A percentile compares a stretch with the other conserved stretches of the same genome.
These are phyloP conservation scores for Piscicola geometra DNA, from an alignment of 2,888 invertebrate genomes.

Conservation along the genomic window DNA sequence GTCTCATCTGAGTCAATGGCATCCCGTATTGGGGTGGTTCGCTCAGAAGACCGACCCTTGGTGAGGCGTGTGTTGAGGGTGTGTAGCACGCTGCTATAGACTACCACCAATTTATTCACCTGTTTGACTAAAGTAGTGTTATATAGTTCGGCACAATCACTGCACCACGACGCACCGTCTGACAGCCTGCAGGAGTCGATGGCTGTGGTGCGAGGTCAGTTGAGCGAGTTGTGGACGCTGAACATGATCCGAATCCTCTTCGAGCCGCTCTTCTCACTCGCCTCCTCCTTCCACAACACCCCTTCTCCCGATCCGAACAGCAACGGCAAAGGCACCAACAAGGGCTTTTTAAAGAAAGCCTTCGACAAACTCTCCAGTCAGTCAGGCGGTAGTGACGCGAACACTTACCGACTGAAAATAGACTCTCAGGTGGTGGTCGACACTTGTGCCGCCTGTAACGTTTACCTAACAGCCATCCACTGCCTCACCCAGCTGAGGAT, in stretches of 20 bases:
- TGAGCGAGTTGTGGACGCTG: slow-evolving; percentile 69
- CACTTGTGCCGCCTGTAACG: slow-evolving; percentile 78
- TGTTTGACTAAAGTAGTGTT: too few relatives aligned
- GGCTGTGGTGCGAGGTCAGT: slow-evolving; percentile 65
- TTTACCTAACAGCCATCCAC: slow-evolving; percentile 83
- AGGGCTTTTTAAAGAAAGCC: slow-evolving; percentile 53
- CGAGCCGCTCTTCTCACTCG: slow-evolving; percentile 42
- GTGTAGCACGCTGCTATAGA: too few relatives aligned
- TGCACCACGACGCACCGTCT: too few relatives aligned
- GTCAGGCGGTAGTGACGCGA: slow-evolving; percentile 33
- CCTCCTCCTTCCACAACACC: slow-evolving; percentile 21
- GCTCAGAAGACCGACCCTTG: slow-evolving; percentile 53
- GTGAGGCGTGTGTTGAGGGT: slow-evolving; percentile 41
- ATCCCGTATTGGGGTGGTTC: slow-evolving; percentile 95
- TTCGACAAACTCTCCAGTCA: slow-evolving; percentile 53
- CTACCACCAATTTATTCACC: too few relatives aligned
- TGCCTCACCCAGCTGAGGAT: slow-evolving; percentile 84
- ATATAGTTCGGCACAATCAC: too few relatives aligned
- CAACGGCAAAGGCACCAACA: neutral
- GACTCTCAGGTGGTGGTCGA: slow-evolving; percentile 76
- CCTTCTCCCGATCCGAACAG: neutral
- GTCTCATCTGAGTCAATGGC: slow-evolving; percentile 91
- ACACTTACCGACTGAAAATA: slow-evolving; percentile 64
- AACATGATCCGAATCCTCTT: slow-evolving; percentile 57
- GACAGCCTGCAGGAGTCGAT: slow-evolving; percentile 69